phyloP scores from a whole-genome alignment of 2,888 invertebrate species.

The Sphaerophoria taeniata region DNA sequence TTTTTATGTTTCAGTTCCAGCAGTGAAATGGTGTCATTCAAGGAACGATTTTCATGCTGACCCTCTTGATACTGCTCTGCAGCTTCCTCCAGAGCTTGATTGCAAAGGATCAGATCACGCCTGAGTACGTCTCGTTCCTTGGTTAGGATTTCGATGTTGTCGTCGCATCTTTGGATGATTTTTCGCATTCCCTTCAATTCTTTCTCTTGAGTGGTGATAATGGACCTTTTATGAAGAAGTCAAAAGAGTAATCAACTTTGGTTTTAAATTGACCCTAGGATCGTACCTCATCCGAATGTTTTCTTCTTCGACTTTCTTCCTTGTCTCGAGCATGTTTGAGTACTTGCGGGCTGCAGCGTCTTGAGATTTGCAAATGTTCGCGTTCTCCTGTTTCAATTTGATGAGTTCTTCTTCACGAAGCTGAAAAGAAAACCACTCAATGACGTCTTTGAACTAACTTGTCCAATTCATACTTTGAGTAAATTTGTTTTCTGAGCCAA shows the following conservation, averaged over 20 bases:
- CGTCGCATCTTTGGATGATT: slow-evolving; percentile 79
- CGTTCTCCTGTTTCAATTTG: slow-evolving; percentile 80
- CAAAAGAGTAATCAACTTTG: neutral
- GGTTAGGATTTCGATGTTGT: slow-evolving; percentile 78
- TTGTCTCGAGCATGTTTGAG: slow-evolving; percentile 78
- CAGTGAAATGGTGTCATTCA: slow-evolving; percentile 79
- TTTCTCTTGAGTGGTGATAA: slow-evolving; percentile 79
- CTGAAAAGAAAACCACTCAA: slow-evolving; percentile 53
- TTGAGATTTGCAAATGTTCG: slow-evolving; percentile 79
- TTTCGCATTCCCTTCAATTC: slow-evolving; percentile 81
- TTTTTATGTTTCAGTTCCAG: slow-evolving; percentile 79
- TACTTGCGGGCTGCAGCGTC: slow-evolving; percentile 81
- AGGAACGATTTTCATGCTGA: slow-evolving; percentile 80
- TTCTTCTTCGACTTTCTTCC: slow-evolving; percentile 79
- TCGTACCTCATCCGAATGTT: slow-evolving; percentile 79
- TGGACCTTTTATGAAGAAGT: slow-evolving; percentile 24
- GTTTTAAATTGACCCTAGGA: neutral
- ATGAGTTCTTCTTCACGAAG: slow-evolving; percentile 81
- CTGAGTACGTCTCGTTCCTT: slow-evolving; percentile 81
- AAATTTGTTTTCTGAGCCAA: slow-evolving; percentile 79
- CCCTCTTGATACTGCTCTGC: slow-evolving; percentile 78
- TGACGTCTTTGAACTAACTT: neutral
- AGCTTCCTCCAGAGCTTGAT: slow-evolving; percentile 76
- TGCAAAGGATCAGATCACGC: slow-evolving; percentile 79
- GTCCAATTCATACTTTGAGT: slow-evolving; percentile 77